phyloP scores from a whole-genome alignment of 2,888 invertebrate species.

The Leptinotarsa juncta region DNA sequence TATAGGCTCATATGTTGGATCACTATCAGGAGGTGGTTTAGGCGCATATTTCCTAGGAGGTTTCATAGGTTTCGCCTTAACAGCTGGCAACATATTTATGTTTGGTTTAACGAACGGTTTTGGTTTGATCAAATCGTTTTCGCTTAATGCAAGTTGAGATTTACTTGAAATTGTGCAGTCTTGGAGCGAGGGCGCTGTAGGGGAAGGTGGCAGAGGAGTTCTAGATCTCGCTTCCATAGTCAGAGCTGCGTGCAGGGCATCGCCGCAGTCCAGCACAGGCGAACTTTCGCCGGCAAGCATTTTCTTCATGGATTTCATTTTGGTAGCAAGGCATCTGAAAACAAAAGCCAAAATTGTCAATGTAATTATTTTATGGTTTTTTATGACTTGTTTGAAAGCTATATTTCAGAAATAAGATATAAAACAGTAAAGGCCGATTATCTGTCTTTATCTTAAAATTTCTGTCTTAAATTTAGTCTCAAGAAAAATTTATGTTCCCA shows the following conservation, averaged over 20 bases:
- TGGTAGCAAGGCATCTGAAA: conserved; percentile 78
- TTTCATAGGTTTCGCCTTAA: conserved; percentile 45
- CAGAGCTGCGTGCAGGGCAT: conserved; percentile 79
- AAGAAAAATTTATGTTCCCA: too few species aligned
- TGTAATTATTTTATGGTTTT: too few species aligned
- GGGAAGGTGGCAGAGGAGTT: conserved; percentile 78
- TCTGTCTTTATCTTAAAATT: too few species aligned
- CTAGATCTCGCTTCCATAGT: conserved; percentile 86
- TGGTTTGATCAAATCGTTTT: conserved; percentile 20
- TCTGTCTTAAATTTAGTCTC: too few species aligned
- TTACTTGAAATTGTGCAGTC: conserved; percentile 34
- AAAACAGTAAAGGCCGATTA: too few species aligned
- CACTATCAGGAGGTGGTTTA: conserved; percentile 23
- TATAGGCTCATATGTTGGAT: conserved; percentile 65
- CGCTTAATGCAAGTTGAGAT: conserved; percentile 25
- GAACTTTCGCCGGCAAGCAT: conserved; percentile 77
- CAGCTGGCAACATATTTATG: neutral
- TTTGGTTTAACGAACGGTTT: conserved; percentile 29
- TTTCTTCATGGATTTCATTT: conserved; percentile 91
- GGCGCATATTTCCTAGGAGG: conserved; percentile 63
- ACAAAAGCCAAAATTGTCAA: neutral
- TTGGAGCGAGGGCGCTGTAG: conserved; percentile 59
- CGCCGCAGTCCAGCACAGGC: conserved; percentile 74
- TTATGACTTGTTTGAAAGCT: too few species aligned
- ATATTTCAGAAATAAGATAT: too few species aligned